These are phyloP conservation scores for Sinohyriopsis cumingii DNA, from an alignment of 2,888 invertebrate genomes.

Conservation along the genomic window DNA sequence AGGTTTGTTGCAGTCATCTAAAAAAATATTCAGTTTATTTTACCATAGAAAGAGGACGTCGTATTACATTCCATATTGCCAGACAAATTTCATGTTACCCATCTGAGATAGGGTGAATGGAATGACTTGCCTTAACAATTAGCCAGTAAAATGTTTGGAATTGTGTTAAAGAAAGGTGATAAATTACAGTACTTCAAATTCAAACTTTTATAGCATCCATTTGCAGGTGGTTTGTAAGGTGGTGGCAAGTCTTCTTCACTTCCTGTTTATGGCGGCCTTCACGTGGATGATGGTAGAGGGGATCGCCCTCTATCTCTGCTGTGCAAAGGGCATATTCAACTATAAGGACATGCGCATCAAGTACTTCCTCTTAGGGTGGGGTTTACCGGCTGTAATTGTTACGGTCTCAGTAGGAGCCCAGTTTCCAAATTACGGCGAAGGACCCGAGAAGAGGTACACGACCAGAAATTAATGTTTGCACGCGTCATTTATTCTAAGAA, in stretches of 20 bases:
- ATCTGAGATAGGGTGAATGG: too few species aligned
- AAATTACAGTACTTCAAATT: background rate
- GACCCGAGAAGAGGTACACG: slow-evolving; percentile 44
- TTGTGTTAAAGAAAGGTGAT: too few species aligned
- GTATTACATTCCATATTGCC: too few species aligned
- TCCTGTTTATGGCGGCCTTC: slow-evolving; percentile 51
- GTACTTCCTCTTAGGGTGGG: slow-evolving; percentile 53
- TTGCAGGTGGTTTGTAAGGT: slow-evolving; percentile 47
- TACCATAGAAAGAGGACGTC: too few species aligned
- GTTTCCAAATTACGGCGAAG: slow-evolving; percentile 49
- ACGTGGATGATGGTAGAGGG: slow-evolving; percentile 60
- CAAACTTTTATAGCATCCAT: background rate
- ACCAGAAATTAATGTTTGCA: background rate
- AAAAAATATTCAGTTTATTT: too few species aligned
- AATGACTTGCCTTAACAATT: too few species aligned
- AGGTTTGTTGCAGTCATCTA: too few species aligned
- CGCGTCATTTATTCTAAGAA: background rate
- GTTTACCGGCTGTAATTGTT: slow-evolving; percentile 48
- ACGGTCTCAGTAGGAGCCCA: slow-evolving; percentile 45
- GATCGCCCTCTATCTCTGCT: slow-evolving; percentile 47
- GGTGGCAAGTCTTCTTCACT: slow-evolving; percentile 49
- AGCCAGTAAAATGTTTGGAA: too few species aligned
- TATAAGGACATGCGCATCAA: slow-evolving; percentile 43
- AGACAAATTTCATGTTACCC: too few species aligned
- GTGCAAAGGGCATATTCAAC: slow-evolving; percentile 44